These are phyloP conservation scores for Thymelicus acteon DNA, from an alignment of 2,888 invertebrate genomes.

Conservation along the genomic window DNA sequence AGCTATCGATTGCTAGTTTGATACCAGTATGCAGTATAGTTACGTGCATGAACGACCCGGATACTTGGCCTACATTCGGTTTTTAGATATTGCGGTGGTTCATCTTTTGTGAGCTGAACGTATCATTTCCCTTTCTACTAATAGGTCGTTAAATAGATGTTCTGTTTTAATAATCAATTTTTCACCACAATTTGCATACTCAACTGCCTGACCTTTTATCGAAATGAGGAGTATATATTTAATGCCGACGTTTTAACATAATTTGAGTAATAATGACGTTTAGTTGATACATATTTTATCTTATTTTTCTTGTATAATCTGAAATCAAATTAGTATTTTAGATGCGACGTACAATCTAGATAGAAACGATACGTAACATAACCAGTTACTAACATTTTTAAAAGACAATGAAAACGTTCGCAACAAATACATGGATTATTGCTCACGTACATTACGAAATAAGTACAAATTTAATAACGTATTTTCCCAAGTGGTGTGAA, in stretches of 20 bases:
- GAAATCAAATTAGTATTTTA: not conserved
- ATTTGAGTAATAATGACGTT: conserved; percentile 5
- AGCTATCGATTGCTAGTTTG: conserved; percentile 51
- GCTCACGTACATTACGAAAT: conserved; percentile 19
- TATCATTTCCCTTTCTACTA: conserved; percentile 22
- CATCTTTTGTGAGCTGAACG: conserved; percentile 7
- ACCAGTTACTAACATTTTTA: conserved; percentile 3
- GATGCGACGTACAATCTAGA: not conserved
- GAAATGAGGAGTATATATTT: conserved; percentile 19
- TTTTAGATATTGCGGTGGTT: conserved; percentile 4
- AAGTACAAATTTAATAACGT: conserved; percentile 19
- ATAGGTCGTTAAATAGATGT: conserved; percentile 20
- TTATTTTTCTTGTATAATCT: not conserved
- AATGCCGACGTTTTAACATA: conserved; percentile 23
- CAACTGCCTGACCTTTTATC: conserved; percentile 31
- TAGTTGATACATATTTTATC: conserved; percentile 1
- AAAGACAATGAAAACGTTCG: conserved; percentile 23
- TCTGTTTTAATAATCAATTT: conserved; percentile 27
- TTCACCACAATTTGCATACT: conserved; percentile 35
- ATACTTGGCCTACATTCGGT: conserved; percentile 48
- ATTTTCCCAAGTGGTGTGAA: conserved; percentile 33
- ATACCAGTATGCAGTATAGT: conserved; percentile 50
- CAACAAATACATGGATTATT: conserved; percentile 15
- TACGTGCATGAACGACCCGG: conserved; percentile 51
- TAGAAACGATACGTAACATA: not conserved